These are phyloP conservation scores for Saccostrea glomerata DNA, from an alignment of 1,140 invertebrate genomes.

Conservation along the genomic window DNA sequence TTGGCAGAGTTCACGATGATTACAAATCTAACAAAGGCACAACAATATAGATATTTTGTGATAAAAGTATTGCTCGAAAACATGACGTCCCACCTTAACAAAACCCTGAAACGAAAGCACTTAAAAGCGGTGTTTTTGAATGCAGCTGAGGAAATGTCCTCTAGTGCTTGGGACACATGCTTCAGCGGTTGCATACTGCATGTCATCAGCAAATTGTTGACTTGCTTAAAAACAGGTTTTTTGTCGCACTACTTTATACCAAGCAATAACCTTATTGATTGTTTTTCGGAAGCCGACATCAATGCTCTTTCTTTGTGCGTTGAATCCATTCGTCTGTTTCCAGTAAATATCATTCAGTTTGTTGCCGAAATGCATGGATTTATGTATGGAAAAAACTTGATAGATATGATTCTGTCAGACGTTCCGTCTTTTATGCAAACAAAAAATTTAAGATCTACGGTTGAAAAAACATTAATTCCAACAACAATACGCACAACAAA, in stretches of 20 bases:
- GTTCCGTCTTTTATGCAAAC: not conserved
- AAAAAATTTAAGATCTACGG: not conserved
- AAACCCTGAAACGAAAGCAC: not conserved
- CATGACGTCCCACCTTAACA: not conserved
- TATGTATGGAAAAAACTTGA: not conserved
- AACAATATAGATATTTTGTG: not conserved
- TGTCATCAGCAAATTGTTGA: not conserved
- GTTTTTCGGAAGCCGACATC: not conserved
- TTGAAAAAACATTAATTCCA: not conserved
- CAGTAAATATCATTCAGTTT: not conserved
- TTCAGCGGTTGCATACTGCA: not conserved
- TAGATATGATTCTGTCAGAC: not conserved
- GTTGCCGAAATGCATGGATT: slow-evolving; percentile 8
- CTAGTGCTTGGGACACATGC: not conserved
- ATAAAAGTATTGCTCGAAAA: not conserved
- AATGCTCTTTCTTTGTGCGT: not conserved
- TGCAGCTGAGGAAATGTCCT: not conserved
- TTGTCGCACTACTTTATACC: slow-evolving; percentile 1
- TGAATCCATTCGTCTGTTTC: not conserved
- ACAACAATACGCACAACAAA: not conserved
- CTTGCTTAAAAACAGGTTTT: not conserved
- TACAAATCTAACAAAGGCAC: not conserved
- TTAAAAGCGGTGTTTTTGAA: not conserved
- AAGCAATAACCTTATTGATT: slow-evolving; percentile 7
- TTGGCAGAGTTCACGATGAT: not conserved